Evolutionary conservation across 2,888 invertebrate species (phyloP).

Genomic region (Sthenelais limicola): DNA sequence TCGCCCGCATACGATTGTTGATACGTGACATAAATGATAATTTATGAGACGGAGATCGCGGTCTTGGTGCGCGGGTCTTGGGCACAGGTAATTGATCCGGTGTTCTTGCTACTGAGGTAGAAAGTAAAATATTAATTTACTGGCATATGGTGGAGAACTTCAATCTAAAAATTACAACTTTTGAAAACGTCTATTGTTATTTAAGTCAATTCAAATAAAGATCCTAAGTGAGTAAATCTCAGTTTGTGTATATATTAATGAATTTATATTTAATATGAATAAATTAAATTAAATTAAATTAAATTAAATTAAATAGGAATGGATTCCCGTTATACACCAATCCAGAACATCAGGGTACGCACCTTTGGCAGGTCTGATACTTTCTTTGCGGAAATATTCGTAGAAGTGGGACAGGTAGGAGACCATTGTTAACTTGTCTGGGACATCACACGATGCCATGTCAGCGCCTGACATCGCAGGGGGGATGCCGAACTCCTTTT

Average conservation of each 20-base stretch:
- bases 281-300: too few species aligned
- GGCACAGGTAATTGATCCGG: slow-evolving; percentile 19
- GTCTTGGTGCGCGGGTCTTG: not conserved
- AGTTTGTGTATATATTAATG: too few species aligned
- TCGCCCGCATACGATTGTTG: slow-evolving; percentile 22
- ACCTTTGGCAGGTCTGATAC: slow-evolving; percentile 76
- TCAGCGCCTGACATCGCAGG: slow-evolving; percentile 85
- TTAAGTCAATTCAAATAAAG: too few species aligned
- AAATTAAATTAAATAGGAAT: too few species aligned
- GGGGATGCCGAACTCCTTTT: slow-evolving; percentile 84
- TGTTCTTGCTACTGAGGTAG: slow-evolving; percentile 21
- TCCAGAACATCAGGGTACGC: slow-evolving; percentile 45
- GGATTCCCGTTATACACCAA: too few species aligned
- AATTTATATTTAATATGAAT: too few species aligned
- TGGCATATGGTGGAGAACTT: not conserved
- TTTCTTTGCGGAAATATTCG: slow-evolving; percentile 91
- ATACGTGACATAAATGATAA: slow-evolving; percentile 14
- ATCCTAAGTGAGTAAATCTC: too few species aligned
- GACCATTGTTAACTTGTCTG: slow-evolving; percentile 83
- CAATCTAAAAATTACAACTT: too few species aligned
- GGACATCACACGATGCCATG: slow-evolving; percentile 80
- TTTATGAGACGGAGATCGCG: slow-evolving; percentile 16
- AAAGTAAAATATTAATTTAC: too few species aligned
- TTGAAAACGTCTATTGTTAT: too few species aligned
- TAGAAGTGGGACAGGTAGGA: slow-evolving; percentile 91